phyloP scores from a whole-genome alignment of 2,888 invertebrate genomes.

The Anoncus sp. region DNA sequence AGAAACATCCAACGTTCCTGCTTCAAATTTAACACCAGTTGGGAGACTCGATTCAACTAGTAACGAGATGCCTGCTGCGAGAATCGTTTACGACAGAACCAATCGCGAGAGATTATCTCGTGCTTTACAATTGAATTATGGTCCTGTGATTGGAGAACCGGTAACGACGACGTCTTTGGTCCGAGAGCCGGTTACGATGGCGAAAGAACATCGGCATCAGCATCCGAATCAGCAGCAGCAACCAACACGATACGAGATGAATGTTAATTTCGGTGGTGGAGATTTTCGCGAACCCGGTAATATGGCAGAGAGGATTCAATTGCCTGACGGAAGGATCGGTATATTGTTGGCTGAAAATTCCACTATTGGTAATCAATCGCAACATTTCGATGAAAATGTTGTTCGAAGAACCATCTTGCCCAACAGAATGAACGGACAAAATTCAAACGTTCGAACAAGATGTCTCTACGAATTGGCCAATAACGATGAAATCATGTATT shows the following conservation, averaged over 20 bases:
- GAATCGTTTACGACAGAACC: not conserved
- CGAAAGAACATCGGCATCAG: not conserved
- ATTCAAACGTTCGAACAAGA: not conserved
- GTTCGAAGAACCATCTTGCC: not conserved
- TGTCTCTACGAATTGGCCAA: slow-evolving; percentile 3
- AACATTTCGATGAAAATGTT: not conserved
- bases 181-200: not conserved
- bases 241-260: not conserved
- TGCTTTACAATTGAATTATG: slow-evolving; percentile 12
- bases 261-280: not conserved
- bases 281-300: not conserved
- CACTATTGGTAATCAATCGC: slow-evolving; percentile 3
- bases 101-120: not conserved
- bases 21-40: not conserved
- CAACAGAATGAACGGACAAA: slow-evolving; percentile 4
- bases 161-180: not conserved
- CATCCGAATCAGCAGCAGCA: no score
- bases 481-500: slow-evolving; percentile 3
- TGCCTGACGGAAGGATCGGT: slow-evolving; percentile 52
- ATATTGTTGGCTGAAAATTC: slow-evolving; percentile 42
- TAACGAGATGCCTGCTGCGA: slow-evolving; percentile 2
- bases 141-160: not conserved
- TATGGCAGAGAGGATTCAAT: slow-evolving; percentile 38
- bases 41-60: not conserved
- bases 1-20: not conserved